These are phyloP conservation scores for Rhabditoides inermis DNA, from an alignment of 2,888 invertebrate genomes.

Conservation along the genomic window DNA sequence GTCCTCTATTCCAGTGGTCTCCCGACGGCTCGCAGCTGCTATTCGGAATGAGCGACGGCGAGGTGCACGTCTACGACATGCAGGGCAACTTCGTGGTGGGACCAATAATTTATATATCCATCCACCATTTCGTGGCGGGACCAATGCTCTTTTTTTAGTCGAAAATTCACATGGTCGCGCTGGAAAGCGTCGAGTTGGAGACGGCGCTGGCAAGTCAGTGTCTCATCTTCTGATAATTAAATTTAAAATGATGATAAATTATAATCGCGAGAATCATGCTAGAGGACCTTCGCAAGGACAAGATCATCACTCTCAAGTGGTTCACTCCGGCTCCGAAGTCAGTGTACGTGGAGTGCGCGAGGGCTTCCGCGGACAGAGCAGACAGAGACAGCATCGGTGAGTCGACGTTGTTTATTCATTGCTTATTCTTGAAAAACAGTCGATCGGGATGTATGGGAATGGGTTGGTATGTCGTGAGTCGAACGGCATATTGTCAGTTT, in stretches of 20 bases:
- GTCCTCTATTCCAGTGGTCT: conserved; percentile 67
- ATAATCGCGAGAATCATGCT: neutral
- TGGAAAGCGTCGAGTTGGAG: conserved; percentile 47
- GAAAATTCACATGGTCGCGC: conserved; percentile 64
- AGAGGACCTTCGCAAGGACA: conserved; percentile 25
- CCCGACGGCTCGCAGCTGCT: conserved; percentile 81
- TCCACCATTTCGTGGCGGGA: neutral
- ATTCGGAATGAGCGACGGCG: conserved; percentile 80
- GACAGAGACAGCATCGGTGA: no score
- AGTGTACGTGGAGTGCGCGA: no score
- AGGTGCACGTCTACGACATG: conserved; percentile 87
- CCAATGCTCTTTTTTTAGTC: conserved; percentile 63
- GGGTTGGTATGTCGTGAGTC: no score
- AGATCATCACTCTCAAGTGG: conserved; percentile 32
- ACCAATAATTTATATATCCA: conserved; percentile 3
- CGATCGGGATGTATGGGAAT: no score
- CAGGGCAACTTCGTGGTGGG: conserved; percentile 67
- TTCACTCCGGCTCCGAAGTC: conserved; percentile 21
- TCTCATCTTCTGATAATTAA: neutral
- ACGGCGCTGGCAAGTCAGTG: conserved; percentile 59
- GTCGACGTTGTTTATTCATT: no score
- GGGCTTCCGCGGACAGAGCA: no score
- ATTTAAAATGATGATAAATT: no score
- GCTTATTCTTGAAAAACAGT: no score
- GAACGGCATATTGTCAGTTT: no score